These are phyloP conservation scores for Poecile montanus DNA, from an alignment of 2,797 vertebrate species.

Conservation along the genomic window DNA sequence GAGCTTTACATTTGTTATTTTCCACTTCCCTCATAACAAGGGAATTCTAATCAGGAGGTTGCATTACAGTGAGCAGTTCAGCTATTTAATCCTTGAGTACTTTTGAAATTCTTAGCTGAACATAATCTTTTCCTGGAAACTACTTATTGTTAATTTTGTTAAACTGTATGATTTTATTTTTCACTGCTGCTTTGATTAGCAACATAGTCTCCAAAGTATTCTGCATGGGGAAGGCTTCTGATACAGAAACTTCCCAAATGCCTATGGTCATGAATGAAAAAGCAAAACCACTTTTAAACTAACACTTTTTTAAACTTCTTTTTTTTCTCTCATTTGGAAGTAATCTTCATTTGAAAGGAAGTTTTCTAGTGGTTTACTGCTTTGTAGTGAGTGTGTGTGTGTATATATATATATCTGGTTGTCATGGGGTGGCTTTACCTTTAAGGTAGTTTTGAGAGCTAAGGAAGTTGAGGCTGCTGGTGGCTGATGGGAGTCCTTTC, in stretches of 20 bases:
- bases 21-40: neutral
- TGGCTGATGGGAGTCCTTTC: too few relatives aligned
- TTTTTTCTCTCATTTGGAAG: neutral
- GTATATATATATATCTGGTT: too few relatives aligned
- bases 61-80: neutral
- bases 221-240: neutral
- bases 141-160: neutral
- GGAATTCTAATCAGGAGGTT: neutral
- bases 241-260: neutral
- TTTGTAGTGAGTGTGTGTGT: neutral
- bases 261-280: neutral
- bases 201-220: neutral
- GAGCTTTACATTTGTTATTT: neutral
- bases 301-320: accelerated
- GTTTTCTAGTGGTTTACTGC: neutral
- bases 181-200: neutral
- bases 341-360: neutral
- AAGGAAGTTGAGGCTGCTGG: too few relatives aligned
- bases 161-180: neutral
- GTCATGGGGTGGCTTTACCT: too few relatives aligned
- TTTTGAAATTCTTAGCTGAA: neutral
- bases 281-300: neutral
- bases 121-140: neutral
- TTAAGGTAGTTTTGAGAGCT: too few relatives aligned
- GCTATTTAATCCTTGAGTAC: neutral